Percentiles rank a stretch among this genome's conserved stretches.
Evolutionary conservation across 2,888 invertebrate species (phyloP).

Genomic region (Phengaris alcon): DNA sequence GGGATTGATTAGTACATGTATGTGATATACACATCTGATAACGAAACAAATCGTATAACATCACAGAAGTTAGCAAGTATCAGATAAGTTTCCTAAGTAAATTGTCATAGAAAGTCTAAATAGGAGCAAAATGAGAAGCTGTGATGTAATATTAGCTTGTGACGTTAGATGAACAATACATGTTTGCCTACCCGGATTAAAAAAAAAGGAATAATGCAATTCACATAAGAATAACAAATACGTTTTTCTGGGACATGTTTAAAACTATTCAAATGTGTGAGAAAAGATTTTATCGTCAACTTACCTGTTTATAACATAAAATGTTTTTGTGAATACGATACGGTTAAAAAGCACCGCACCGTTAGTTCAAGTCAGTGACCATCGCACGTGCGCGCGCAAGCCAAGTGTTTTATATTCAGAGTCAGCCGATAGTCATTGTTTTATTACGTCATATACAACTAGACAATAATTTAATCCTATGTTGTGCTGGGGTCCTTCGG

Average conservation of each 20-base stretch:
- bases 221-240: background rate
- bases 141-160: too few relatives aligned
- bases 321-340: slow-evolving; percentile 38
- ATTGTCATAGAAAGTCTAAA: too few relatives aligned
- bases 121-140: too few relatives aligned
- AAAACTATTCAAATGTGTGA: slow-evolving; percentile 34
- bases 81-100: too few relatives aligned
- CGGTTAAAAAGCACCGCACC: slow-evolving; percentile 50
- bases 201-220: background rate
- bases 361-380: slow-evolving; percentile 64
- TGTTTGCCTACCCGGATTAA: too few relatives aligned
- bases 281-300: slow-evolving; percentile 40
- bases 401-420: slow-evolving; percentile 31
- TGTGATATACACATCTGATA: background rate
- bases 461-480: too few relatives aligned
- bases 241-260: background rate
- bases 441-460: background rate
- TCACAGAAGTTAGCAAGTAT: too few relatives aligned
- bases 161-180: too few relatives aligned
- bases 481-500: too few relatives aligned
- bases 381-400: slow-evolving; percentile 50
- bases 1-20: background rate
- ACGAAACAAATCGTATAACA: background rate
- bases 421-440: slow-evolving; percentile 12
- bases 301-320: slow-evolving; percentile 12